phyloP scores from a whole-genome alignment of 1,140 invertebrate genomes.

The Drosophila watanabei region DNA sequence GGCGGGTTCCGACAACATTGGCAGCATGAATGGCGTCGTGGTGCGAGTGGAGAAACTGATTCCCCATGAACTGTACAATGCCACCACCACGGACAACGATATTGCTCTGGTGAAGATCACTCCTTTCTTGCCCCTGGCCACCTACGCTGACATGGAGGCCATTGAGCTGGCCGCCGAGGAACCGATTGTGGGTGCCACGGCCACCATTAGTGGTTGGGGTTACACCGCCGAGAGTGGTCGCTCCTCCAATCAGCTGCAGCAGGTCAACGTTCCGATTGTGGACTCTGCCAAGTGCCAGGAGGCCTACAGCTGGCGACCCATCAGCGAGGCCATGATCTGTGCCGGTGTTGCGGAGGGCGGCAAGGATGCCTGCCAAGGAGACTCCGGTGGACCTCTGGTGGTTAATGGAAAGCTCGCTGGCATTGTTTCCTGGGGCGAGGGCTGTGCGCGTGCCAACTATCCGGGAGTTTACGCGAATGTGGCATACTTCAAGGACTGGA shows the following conservation, averaged over 20 bases:
- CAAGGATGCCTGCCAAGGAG: slow-evolving; percentile 87
- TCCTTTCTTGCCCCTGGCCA: slow-evolving; percentile 46
- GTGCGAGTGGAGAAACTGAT: slow-evolving; percentile 56
- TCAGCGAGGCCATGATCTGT: slow-evolving; percentile 90
- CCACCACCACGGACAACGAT: slow-evolving; percentile 66
- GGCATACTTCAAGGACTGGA: slow-evolving; percentile 86
- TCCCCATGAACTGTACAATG: slow-evolving; percentile 66
- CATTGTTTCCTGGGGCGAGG: slow-evolving; percentile 89
- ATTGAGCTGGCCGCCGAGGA: slow-evolving; percentile 34
- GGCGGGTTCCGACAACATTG: slow-evolving; percentile 52
- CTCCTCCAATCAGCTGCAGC: slow-evolving; percentile 50
- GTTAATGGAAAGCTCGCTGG: slow-evolving; percentile 86
- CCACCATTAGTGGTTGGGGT: slow-evolving; percentile 72
- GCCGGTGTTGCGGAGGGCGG: slow-evolving; percentile 87
- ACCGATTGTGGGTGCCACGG: slow-evolving; percentile 43
- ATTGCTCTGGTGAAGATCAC: slow-evolving; percentile 65
- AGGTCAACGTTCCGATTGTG: slow-evolving; percentile 59
- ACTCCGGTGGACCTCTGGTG: slow-evolving; percentile 85
- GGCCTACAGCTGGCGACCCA: slow-evolving; percentile 72
- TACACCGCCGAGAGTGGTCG: slow-evolving; percentile 53
- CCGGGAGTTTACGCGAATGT: slow-evolving; percentile 90
- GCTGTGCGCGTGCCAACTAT: slow-evolving; percentile 88
- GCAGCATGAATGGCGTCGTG: slow-evolving; percentile 61
- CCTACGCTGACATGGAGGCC: slow-evolving; percentile 23
- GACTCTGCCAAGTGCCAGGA: slow-evolving; percentile 86